Base-by-base conservation (phyloP, 2,888 invertebrate genomes). In the Cataglyphis rosenhaueri region DNA sequence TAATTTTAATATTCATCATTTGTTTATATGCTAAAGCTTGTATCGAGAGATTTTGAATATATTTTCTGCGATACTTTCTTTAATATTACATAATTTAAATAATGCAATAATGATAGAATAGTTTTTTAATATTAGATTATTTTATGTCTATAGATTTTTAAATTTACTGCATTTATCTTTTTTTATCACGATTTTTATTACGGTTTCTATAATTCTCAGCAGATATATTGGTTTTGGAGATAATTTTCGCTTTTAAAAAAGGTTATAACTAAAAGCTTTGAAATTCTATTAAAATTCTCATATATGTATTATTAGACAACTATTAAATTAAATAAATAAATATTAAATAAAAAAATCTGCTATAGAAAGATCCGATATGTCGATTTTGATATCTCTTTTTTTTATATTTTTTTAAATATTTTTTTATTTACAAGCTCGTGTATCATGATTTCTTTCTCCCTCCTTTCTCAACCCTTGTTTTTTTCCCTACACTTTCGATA, bases 381-480 rank as follows among this genome's bases (percentile, higher is more conserved):
- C 18, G 5, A 48, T 48, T 18, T 48, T 8, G 48, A 18, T 6
- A 6, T 6, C 1, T 6, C 18, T 5, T 6, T 48, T 18, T 48
- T 18, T 48, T 8, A 15, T 25, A 1, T 29, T 29, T 29, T 29
- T 29, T 29, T 29, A n/a, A n/a, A 2, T 29, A 25, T 29, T 29
- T 29, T 29, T 29, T 29, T 29, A 29, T 29, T 29, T 29, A 29
- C 29, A 29, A 29, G 32, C 32, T 61, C 52, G n/a, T 59, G 48
- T 29, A 35, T 44, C 8, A 18, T 64, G 59, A 61, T 59, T 59
- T 21, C 66, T 66, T 73, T 52, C 55, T 32, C 61, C 8, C 35
- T 15, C 15, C 4, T 10, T 25, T 29, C 8, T n/a, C 38, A 8
- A 64, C 44, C 21, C 10, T 25, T 41, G 57, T 10, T 48, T 65